Base-by-base conservation (phyloP, 2,888 invertebrate species). In the Caenorhabditis uteleia region DNA sequence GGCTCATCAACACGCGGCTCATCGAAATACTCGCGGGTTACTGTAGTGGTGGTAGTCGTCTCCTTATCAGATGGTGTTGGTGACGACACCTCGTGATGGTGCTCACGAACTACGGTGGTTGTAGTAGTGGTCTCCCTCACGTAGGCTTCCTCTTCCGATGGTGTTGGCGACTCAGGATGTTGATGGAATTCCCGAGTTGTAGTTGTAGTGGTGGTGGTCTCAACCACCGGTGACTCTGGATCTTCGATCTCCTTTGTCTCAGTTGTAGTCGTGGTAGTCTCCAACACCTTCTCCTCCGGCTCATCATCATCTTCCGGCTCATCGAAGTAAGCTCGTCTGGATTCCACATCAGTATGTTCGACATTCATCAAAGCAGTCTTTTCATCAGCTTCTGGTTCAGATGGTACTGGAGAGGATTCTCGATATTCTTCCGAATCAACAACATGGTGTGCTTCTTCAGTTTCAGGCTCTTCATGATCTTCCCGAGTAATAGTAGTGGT, bases 11-110 rank as follows among this genome's bases (percentile, higher is more conserved):
- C n/a, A n/a, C n/a, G n/a, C n/a, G 46, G 47, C 8, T 29, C 4
- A n/a, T 57, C 62, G 25, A 16, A 44, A 7, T 40, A 34, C 31
- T 62, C 62, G 5, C 49, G 45, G 14, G 60, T 56, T 3, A 59
- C 59, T 31, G 54, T 62, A 12, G 61, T 61, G 5, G 57, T 58
- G 12, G 59, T 68, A n/a, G 53, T 68, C 23, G 46, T 59, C 25
- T 59, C 64, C 12, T 33, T 46, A 21, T 51, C 50, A 26, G 39
- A 51, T 33, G 47, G 48, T 20, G 23, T 25, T 20, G 55, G 58
- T 7, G 58, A 51, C 21, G 49, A 50, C 25, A 58, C 57, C 33
- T 58, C 50, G 21, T n/a, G n/a, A n/a, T n/a, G n/a, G n/a, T 58
- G 50, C 33, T 58, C 57, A 6, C 50, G 50, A 20, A 46, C 50